These are phyloP conservation scores for Hymenochirus boettgeri DNA, from an alignment of 2,113 vertebrate species.

Conservation along the genomic window DNA sequence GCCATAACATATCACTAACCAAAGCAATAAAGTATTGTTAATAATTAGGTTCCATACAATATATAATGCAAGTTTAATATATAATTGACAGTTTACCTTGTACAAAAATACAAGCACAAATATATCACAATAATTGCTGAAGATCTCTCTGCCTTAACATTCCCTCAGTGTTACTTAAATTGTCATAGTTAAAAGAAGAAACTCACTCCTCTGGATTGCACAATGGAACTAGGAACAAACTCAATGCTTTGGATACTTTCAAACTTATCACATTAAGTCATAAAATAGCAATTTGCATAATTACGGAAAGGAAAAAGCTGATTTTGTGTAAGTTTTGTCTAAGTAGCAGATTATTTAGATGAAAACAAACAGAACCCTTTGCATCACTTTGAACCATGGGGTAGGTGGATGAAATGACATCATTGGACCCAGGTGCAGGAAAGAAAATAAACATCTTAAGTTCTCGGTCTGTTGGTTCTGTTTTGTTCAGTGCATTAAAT, in stretches of 20 bases:
- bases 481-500: constrained; percentile 6
- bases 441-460: constrained; percentile 36
- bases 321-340: constrained; percentile 39
- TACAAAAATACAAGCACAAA: too few species aligned
- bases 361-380: constrained; percentile 58
- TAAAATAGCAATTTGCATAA: constrained; percentile 45
- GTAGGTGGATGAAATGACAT: constrained; percentile 45
- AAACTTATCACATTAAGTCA: constrained; percentile 28
- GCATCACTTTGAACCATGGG: constrained; percentile 36
- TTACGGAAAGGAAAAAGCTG: constrained; percentile 54
- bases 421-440: constrained; percentile 55
- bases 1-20: too few species aligned
- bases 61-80: too few species aligned
- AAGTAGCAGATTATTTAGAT: constrained; percentile 24
- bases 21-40: too few species aligned
- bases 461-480: constrained; percentile 16
- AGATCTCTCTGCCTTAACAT: too few species aligned
- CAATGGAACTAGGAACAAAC: background rate
- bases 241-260: background rate
- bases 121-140: too few species aligned
- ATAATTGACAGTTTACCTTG: too few species aligned
- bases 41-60: too few species aligned
- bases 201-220: background rate
- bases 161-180: too few species aligned
- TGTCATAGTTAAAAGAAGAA: background rate